phyloP scores from a whole-genome alignment of 2,888 invertebrate species.

The Heliconius cydno region DNA sequence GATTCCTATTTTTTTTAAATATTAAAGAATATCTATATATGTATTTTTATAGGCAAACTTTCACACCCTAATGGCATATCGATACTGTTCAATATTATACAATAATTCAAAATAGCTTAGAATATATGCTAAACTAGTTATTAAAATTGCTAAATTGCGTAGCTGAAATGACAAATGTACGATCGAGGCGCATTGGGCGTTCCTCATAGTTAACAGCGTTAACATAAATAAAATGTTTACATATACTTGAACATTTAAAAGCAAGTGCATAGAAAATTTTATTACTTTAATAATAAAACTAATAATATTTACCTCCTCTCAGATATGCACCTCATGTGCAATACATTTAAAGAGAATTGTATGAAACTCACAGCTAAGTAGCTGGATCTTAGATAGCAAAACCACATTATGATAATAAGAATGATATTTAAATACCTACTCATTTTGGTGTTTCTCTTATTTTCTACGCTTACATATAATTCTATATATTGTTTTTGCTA shows the following conservation, averaged over 20 bases:
- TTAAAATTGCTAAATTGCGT: not conserved
- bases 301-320: not conserved
- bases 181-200: slow-evolving; percentile 3
- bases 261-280: not conserved
- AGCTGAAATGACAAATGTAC: slow-evolving; percentile 9
- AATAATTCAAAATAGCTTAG: not conserved
- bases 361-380: not conserved
- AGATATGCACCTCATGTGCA: not conserved
- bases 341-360: not conserved
- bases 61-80: not conserved
- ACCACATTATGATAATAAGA: slow-evolving; percentile 3
- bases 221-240: not conserved
- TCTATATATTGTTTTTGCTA: not conserved
- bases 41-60: not conserved
- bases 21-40: too few relatives aligned
- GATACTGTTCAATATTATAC: not conserved
- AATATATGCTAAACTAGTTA: too few relatives aligned
- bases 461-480: not conserved
- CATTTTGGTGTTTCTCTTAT: not conserved
- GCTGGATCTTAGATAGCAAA: not conserved
- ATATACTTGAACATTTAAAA: not conserved
- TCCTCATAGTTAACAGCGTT: not conserved
- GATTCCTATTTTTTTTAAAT: too few relatives aligned
- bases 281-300: not conserved
- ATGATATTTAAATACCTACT: not conserved